Percentiles rank a stretch among this genome's conserved stretches.
phyloP scores from a whole-genome alignment of 2,888 invertebrate species.

The Ophonus ardosiacus region DNA sequence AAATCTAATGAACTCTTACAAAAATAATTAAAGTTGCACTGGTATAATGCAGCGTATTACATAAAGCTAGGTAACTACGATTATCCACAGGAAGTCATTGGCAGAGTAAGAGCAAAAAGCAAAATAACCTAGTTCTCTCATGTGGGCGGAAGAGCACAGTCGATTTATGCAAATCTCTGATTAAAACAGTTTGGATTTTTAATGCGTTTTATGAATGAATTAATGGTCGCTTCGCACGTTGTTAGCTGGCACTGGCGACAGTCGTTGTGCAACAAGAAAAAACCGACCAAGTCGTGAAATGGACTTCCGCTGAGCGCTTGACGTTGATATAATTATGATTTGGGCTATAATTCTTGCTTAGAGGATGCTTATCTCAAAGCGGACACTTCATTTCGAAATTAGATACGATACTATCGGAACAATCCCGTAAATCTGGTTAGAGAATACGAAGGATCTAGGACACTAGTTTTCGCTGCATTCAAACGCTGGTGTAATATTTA shows the following conservation, averaged over 20 bases:
- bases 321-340: constrained; percentile 58
- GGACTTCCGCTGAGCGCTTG: constrained; percentile 41
- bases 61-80: constrained; percentile 9
- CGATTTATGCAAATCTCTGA: constrained; percentile 31
- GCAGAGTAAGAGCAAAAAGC: constrained; percentile 43
- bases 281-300: constrained; percentile 44
- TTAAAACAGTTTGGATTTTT: constrained; percentile 45
- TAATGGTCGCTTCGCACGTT: constrained; percentile 42
- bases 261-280: constrained; percentile 36
- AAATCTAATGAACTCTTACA: constrained; percentile 48
- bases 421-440: no score
- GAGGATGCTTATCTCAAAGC: no score
- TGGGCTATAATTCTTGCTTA: constrained; percentile 20
- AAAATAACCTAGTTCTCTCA: constrained; percentile 56
- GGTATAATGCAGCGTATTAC: constrained; percentile 39
- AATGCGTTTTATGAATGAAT: constrained; percentile 29
- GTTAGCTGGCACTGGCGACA: constrained; percentile 2
- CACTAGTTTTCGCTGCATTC: no score
- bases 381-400: neutral
- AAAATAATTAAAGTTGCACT: constrained; percentile 33
- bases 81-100: constrained; percentile 56
- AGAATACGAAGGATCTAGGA: no score
- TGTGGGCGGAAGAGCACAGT: constrained; percentile 34
- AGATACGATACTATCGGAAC: neutral
- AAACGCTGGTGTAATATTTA: no score